Evolutionary conservation across 2,797 vertebrate genomes (phyloP).

Genomic region (Sandelia bainsii): DNA sequence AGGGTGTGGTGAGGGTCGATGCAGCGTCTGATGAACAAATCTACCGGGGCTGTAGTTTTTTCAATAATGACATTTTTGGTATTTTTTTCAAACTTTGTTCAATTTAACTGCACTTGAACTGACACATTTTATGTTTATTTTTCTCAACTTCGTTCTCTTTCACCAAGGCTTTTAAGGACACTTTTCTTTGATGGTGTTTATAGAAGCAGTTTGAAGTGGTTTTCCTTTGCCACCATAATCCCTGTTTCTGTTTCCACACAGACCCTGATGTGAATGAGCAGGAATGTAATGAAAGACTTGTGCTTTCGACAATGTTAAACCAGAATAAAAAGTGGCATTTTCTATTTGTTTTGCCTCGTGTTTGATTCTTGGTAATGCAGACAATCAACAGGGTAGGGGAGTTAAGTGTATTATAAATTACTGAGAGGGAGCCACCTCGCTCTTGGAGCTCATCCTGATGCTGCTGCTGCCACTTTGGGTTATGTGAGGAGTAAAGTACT

Average conservation of each 20-base stretch:
- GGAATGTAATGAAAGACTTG: constrained; percentile 80
- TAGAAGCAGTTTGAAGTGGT: constrained; percentile 68
- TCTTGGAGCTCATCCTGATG: constrained; percentile 82
- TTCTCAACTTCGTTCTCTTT: constrained; percentile 23
- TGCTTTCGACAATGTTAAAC: constrained; percentile 74
- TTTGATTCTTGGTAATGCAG: constrained; percentile 81
- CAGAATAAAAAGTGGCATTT: constrained; percentile 86
- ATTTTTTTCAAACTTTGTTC: constrained; percentile 53
- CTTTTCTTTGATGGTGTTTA: constrained; percentile 70
- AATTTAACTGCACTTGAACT: constrained; percentile 32
- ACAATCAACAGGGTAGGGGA: constrained; percentile 84
- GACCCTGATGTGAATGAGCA: constrained; percentile 67
- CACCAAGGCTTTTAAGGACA: constrained; percentile 37
- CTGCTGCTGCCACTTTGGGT: constrained; percentile 86
- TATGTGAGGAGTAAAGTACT: constrained; percentile 86
- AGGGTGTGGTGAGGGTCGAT: constrained; percentile 47
- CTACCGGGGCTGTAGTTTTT: constrained; percentile 5
- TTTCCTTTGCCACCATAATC: constrained; percentile 73
- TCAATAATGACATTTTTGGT: constrained; percentile 30
- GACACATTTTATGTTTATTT: constrained; percentile 55
- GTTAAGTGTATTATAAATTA: constrained; percentile 87
- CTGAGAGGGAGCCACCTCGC: constrained; percentile 80
- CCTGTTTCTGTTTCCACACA: constrained; percentile 69
- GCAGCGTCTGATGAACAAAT: constrained; percentile 31
- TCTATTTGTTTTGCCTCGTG: constrained; percentile 79